Evolutionary conservation across 2,888 invertebrate genomes (phyloP).

Genomic region (Synanthedon vespiformis): DNA sequence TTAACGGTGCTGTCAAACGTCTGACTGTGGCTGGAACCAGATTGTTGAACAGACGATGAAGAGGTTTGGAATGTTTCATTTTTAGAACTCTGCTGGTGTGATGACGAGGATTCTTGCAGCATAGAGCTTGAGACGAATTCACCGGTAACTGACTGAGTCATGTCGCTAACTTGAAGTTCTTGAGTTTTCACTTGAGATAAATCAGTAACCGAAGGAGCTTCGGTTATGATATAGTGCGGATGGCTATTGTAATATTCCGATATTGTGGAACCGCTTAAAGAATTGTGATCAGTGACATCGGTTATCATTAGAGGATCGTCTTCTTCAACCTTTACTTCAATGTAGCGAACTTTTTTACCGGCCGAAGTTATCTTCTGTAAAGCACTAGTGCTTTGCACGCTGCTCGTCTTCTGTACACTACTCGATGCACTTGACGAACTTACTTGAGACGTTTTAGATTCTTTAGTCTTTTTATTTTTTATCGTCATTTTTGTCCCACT

Average conservation of each 20-base stretch:
- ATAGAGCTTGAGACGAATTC: slow-evolving; percentile 54
- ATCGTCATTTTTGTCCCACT: slow-evolving; percentile 64
- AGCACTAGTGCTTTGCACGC: slow-evolving; percentile 52
- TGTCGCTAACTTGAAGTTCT: slow-evolving; percentile 52
- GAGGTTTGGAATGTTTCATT: slow-evolving; percentile 56
- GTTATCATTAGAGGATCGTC: slow-evolving; percentile 68
- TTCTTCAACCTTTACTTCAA: slow-evolving; percentile 66
- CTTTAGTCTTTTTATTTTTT: slow-evolving; percentile 70
- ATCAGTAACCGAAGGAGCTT: slow-evolving; percentile 60
- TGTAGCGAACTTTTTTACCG: slow-evolving; percentile 64
- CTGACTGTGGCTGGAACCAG: slow-evolving; percentile 48
- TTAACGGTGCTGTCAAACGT: slow-evolving; percentile 48
- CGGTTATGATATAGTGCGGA: slow-evolving; percentile 66
- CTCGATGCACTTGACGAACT: slow-evolving; percentile 53
- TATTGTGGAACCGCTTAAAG: slow-evolving; percentile 58
- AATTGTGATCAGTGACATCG: slow-evolving; percentile 59
- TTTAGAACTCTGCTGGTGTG: slow-evolving; percentile 54
- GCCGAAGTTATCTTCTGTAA: slow-evolving; percentile 55
- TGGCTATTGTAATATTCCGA: slow-evolving; percentile 65
- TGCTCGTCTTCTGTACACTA: slow-evolving; percentile 58
- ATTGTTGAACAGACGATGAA: slow-evolving; percentile 49
- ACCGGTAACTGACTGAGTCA: slow-evolving; percentile 53
- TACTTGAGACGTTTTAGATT: slow-evolving; percentile 54
- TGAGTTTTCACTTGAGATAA: slow-evolving; percentile 51
- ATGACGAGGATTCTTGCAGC: slow-evolving; percentile 46